Evolutionary conservation across 1,140 invertebrate species (phyloP), one percentile per base, ranked within the genome.

Genomic region (Zaprionus vittiger): DNA sequence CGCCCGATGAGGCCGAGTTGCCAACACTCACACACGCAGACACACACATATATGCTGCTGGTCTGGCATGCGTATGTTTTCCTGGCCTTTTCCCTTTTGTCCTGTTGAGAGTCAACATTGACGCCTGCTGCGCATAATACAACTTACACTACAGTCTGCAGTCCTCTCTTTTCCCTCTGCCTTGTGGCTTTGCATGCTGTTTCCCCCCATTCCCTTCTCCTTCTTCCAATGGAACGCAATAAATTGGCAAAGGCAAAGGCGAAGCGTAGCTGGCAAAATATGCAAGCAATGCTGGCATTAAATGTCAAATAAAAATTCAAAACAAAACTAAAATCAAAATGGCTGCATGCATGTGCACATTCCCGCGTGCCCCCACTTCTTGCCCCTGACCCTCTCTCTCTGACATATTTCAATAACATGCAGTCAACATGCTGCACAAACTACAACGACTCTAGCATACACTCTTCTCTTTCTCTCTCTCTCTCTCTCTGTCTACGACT

Each of bases 221-320:
- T 54, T 22, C 34, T 57, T n/a, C 56, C 70, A 70, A 70, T 74
- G 79, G 73, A 47, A 73, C 57, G 83, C 81, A 84, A 89, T 89
- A 89, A 89, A 89, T 80, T 73, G 70, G 62, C 72, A 67, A 56
- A 41, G 49, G 22, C 63, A 55, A 67, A 65, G 56, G 78, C 24
- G 17, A 22, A 9, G 12, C 20, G 14, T 0, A 9, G 63, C 34
- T 7, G 11, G 65, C 68, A 76, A 89, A 83, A 79, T 76, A 87
- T 89, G 84, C 74, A 81, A 90, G 75, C 76, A 69, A 85, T 85
- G 75, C 22, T 22, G 26, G 65, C 83, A 81, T 89, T 81, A 90
- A 89, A 89, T 84, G 85, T 89, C 84, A 83, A 84, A 89, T 89
- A 90, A 90, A 87, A 84, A 89, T 84, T 81, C 84, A 89, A 81